phyloP scores from a whole-genome alignment of 1,140 invertebrate genomes.

The Drosophila murphyi region DNA sequence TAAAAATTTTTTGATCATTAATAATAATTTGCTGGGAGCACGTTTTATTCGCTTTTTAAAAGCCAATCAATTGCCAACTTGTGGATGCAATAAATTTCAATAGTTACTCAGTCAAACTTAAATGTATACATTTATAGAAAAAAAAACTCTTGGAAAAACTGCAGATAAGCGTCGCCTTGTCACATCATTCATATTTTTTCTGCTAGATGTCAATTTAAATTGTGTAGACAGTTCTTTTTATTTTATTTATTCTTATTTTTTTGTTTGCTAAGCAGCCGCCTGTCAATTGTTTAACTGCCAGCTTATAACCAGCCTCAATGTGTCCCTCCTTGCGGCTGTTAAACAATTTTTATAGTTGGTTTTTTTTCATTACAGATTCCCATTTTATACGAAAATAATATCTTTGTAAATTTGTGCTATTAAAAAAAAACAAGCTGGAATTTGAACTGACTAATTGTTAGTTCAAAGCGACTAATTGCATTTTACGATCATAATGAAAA shows the following conservation, averaged over 20 bases:
- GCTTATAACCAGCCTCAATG: constrained; percentile 33
- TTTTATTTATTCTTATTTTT: too few relatives aligned
- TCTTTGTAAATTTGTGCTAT: constrained; percentile 26
- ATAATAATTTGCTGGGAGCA: constrained; percentile 61
- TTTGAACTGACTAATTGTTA: constrained; percentile 1
- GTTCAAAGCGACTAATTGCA: constrained; percentile 51
- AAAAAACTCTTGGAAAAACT: constrained; percentile 16
- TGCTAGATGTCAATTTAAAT: constrained; percentile 44
- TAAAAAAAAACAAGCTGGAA: constrained; percentile 3
- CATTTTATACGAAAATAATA: constrained; percentile 16
- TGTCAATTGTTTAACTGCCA: constrained; percentile 59
- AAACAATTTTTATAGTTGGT: constrained; percentile 37
- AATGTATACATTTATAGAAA: constrained; percentile 9
- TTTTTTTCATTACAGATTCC: constrained; percentile 26
- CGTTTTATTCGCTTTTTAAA: constrained; percentile 60
- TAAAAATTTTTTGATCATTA: constrained; percentile 46
- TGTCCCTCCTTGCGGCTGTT: constrained; percentile 24
- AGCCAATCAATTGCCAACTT: constrained; percentile 73
- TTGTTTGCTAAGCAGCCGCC: constrained; percentile 29
- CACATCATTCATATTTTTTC: constrained; percentile 72
- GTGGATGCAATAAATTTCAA: constrained; percentile 73
- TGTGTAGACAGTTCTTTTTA: constrained; percentile 43
- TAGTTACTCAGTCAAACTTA: constrained; percentile 44
- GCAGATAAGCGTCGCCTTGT: constrained; percentile 60
- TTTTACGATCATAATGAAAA: constrained; percentile 54